phyloP scores from a whole-genome alignment of 1,140 invertebrate species.

The Achatina immaculata region DNA sequence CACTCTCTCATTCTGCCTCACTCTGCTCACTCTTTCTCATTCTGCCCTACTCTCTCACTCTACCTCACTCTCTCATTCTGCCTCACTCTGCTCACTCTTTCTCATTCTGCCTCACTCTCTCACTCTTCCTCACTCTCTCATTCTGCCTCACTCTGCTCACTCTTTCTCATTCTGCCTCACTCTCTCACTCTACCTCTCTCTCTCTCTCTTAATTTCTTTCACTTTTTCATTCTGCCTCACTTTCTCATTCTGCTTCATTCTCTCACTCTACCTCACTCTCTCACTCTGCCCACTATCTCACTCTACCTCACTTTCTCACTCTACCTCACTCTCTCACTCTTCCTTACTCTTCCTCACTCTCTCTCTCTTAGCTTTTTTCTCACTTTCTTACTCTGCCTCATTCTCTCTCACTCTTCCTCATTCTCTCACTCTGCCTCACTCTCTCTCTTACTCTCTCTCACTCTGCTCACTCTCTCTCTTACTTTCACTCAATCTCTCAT shows the following conservation, averaged over 20 bases:
- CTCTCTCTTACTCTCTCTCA: too few relatives aligned
- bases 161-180: background rate
- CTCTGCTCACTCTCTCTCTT: too few relatives aligned
- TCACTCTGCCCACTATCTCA: background rate
- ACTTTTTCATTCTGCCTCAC: background rate
- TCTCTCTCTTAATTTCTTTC: background rate
- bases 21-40: background rate
- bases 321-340: too few relatives aligned
- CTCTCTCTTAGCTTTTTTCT: too few relatives aligned
- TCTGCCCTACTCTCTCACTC: background rate
- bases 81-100: too few relatives aligned
- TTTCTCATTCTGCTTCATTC: background rate
- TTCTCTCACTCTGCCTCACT: too few relatives aligned
- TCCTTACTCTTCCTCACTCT: too few relatives aligned
- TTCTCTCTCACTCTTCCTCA: too few relatives aligned
- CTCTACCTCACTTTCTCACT: too few relatives aligned
- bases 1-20: constrained; percentile 10
- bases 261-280: background rate
- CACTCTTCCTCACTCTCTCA: background rate
- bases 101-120: background rate
- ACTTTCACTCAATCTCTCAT: too few relatives aligned
- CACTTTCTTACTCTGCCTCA: too few relatives aligned
- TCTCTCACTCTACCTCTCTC: background rate
- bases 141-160: background rate
- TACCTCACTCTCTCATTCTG: background rate